A percentile compares a stretch with the other conserved stretches of the same genome.
Conservation (phyloP, 1,140 invertebrate species). For the Bicyclus anynana region DNA sequence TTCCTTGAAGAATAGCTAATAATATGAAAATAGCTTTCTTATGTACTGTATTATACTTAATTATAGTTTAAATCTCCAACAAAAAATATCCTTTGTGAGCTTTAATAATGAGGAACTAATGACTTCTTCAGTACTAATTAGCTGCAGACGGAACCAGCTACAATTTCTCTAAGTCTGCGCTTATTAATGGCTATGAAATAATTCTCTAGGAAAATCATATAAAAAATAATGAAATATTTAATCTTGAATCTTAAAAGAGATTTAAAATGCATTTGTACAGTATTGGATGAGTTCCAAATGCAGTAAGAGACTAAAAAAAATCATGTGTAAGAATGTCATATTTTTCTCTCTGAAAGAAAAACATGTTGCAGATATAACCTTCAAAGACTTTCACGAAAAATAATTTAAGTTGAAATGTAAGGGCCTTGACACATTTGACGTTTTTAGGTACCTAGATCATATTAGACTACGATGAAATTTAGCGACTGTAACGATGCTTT, state of each 20-base stretch:
- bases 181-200: slow-evolving; percentile 12
- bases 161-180: slow-evolving; percentile 11
- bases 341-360: neutral
- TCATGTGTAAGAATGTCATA: neutral
- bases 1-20: too few species aligned
- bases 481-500: too few species aligned
- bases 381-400: neutral
- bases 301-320: neutral
- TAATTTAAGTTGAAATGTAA: too few species aligned
- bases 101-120: slow-evolving; percentile 11
- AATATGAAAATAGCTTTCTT: too few species aligned
- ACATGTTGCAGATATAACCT: neutral
- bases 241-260: neutral
- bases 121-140: slow-evolving; percentile 18
- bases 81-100: neutral
- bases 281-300: neutral
- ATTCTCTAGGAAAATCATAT: slow-evolving; percentile 2
- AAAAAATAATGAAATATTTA: slow-evolving; percentile 3
- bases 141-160: slow-evolving; percentile 16
- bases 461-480: too few species aligned
- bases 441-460: too few species aligned
- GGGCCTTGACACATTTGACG: too few species aligned
- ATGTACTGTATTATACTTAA: too few species aligned
- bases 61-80: too few species aligned
- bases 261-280: neutral